phyloP scores from a whole-genome alignment of 1,140 invertebrate species.

The Triops cancriformis region DNA sequence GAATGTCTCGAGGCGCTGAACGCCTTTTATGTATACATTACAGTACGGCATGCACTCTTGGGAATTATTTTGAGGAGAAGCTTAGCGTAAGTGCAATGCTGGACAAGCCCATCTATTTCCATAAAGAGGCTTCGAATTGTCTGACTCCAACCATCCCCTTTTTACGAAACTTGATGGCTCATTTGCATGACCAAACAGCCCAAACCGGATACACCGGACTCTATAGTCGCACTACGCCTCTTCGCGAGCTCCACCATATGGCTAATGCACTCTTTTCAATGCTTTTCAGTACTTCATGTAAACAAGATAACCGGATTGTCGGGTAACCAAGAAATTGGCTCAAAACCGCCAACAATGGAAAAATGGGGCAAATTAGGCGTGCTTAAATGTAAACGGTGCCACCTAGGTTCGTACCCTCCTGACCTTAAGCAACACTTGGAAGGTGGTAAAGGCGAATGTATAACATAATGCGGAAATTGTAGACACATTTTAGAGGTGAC shows the following conservation, averaged over 20 bases:
- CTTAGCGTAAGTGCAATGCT: not conserved
- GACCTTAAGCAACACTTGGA: not conserved
- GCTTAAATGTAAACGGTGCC: not conserved
- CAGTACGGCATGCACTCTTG: not conserved
- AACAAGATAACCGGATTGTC: not conserved
- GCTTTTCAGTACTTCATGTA: not conserved
- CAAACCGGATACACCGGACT: conserved; percentile 1
- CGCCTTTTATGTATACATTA: not conserved
- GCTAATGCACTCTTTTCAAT: not conserved
- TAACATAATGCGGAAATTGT: not conserved
- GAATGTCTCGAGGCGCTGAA: not conserved
- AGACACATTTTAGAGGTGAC: not conserved
- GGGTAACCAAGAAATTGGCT: not conserved
- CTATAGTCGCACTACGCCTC: not conserved
- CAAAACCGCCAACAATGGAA: not conserved
- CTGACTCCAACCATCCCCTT: not conserved
- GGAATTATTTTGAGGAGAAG: not conserved
- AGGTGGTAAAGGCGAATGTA: not conserved
- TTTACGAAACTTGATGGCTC: not conserved
- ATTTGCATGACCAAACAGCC: conserved; percentile 2
- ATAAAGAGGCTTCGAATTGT: not conserved
- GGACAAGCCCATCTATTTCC: not conserved
- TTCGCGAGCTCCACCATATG: not conserved
- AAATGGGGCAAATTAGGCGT: not conserved
- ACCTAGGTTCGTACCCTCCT: not conserved